Base-by-base conservation (phyloP, 2,888 invertebrate genomes). In the Ctena decussata region DNA sequence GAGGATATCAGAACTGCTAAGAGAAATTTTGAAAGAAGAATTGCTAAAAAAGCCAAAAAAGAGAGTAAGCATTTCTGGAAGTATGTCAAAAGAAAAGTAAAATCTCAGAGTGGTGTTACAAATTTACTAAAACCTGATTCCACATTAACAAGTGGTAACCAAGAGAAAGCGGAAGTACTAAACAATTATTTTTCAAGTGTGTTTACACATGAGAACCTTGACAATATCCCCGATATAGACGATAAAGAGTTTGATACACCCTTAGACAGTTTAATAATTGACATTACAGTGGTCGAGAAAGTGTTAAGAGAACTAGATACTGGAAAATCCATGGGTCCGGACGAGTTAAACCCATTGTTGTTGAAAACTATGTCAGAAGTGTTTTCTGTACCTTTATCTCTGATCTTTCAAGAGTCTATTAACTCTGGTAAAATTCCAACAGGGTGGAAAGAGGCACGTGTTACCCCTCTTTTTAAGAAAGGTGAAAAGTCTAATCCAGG, bases 41-140 rank as follows among this genome's bases (percentile, higher is more conserved):
- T 73, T 37, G 41, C 73, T n/a, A 49, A 39, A 18, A 78, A 70
- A 30, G 71, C 72, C 0, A 78, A 78, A 44, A 71, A 2, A 11
- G 53, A 78, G 18, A n/a, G 39, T 18, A 78, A 71, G 41, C 71
- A 78, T n/a, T 78, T 78, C 71, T 78, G 78, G 78, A 27, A 44
- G 12, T 78, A 71, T 72, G 72, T 72, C 11, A 78, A 78, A 53
- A 39, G 46, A 8, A 78, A 78, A 27, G 70, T 39, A 12, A 71
- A 71, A 49, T 35, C 72, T 21, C 44, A 21, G 30, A 24, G 37
- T 8, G 27, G 32, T 32, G 49, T 78, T 12, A 39, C 53, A n/a
- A 71, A 71, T 37, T 32, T 78, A 18, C 32, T n/a, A n/a, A n/a
- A n/a, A n/a, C n/a, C n/a, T n/a, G 65, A 71, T 35, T 41, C 71